These are phyloP conservation scores for Bos indicus DNA, from an alignment of 2,113 vertebrate species.

Conservation along the genomic window DNA sequence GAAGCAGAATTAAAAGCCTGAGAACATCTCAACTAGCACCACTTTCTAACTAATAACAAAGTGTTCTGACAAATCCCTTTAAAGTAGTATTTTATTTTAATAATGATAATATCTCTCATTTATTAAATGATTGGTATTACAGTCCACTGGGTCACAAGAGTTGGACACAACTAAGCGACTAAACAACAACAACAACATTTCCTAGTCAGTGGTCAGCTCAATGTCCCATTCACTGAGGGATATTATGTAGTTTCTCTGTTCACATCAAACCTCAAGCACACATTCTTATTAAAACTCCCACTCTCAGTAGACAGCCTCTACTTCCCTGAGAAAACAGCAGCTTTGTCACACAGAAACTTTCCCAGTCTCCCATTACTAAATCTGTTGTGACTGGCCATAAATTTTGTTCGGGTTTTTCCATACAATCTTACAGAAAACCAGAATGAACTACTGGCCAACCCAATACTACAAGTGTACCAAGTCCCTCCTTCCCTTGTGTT, in stretches of 20 bases:
- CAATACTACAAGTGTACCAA: neutral
- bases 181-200: neutral
- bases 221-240: neutral
- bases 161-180: neutral
- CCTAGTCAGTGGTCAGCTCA: neutral
- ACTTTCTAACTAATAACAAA: neutral
- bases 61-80: neutral
- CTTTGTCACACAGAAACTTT: neutral
- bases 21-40: neutral
- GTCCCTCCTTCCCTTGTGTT: neutral
- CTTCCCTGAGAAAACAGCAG: neutral
- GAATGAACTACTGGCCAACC: neutral
- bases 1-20: neutral
- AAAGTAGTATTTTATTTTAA: neutral
- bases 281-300: neutral
- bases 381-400: neutral
- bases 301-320: neutral
- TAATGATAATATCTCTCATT: neutral
- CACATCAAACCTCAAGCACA: neutral
- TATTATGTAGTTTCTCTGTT: neutral
- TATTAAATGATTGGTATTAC: neutral
- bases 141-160: neutral
- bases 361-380: neutral
- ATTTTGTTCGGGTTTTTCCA: neutral
- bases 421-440: neutral